A percentile compares a stretch with the other conserved stretches of the same genome.
Evolutionary conservation across 2,888 invertebrate genomes (phyloP).

Genomic region (Hirtodrosophila confusa): DNA sequence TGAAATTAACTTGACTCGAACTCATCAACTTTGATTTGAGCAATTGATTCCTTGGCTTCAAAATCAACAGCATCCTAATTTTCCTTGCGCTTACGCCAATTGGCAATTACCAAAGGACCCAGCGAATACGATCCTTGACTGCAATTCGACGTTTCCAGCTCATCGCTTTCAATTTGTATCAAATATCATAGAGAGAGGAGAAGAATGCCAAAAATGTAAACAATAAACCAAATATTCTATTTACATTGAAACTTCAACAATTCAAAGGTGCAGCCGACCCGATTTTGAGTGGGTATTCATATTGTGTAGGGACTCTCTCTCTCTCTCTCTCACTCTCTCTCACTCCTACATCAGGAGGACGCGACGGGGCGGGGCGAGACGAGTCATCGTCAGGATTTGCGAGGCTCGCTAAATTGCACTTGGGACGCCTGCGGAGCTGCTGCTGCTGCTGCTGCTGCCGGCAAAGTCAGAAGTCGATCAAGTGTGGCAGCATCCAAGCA

Average conservation of each 20-base stretch:
- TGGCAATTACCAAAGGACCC: slow-evolving; percentile 22
- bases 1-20: neutral
- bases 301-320: neutral
- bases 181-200: slow-evolving; percentile 36
- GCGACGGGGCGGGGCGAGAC: too few species aligned
- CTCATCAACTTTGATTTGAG: too few species aligned
- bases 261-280: slow-evolving; percentile 26
- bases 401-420: slow-evolving; percentile 66
- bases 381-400: slow-evolving; percentile 40
- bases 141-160: slow-evolving; percentile 72
- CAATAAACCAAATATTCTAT: slow-evolving; percentile 6
- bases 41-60: slow-evolving; percentile 38
- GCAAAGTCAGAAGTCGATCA: slow-evolving; percentile 75
- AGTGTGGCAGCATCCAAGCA: slow-evolving; percentile 46
- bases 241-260: slow-evolving; percentile 19
- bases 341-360: too few species aligned
- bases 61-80: slow-evolving; percentile 5
- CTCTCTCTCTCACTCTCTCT: too few species aligned
- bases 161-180: slow-evolving; percentile 76
- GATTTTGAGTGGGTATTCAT: neutral
- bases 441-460: slow-evolving; percentile 12
- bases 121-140: slow-evolving; percentile 22
- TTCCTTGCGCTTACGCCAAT: slow-evolving; percentile 25
- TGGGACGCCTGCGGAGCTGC: slow-evolving; percentile 44
- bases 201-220: neutral